These are phyloP conservation scores for Augiades crinisus DNA, from an alignment of 2,888 invertebrate genomes.

Conservation along the genomic window DNA sequence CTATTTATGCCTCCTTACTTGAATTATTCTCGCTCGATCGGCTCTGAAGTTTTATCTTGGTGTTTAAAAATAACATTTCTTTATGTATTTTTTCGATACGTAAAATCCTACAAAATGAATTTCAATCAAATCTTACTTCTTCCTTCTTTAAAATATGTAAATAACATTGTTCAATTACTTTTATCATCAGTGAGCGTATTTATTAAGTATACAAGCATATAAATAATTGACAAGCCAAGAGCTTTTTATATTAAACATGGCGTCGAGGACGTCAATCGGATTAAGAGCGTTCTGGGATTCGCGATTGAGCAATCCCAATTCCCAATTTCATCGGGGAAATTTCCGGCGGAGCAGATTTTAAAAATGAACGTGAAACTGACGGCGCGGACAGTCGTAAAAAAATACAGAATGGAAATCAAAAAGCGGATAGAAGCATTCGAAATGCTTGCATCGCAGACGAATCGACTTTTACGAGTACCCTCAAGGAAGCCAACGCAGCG, in stretches of 20 bases:
- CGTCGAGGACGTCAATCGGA: conserved; percentile 1
- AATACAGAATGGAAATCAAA: conserved; percentile 15
- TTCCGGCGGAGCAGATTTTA: conserved; percentile 13
- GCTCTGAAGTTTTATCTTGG: too few species aligned
- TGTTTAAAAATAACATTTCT: too few species aligned
- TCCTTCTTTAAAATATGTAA: too few species aligned
- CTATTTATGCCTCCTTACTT: too few species aligned
- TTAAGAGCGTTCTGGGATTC: conserved; percentile 1
- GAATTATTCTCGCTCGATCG: too few species aligned
- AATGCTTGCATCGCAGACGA: conserved; percentile 14
- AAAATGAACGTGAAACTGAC: conserved; percentile 12
- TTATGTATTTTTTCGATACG: too few species aligned
- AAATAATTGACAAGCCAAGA: not conserved
- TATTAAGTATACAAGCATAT: too few species aligned
- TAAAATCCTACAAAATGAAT: too few species aligned
- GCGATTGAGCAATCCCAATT: conserved; percentile 16
- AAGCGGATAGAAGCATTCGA: not conserved
- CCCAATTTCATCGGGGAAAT: conserved; percentile 11
- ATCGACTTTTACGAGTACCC: conserved; percentile 14
- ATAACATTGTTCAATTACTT: too few species aligned
- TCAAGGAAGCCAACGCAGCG: conserved; percentile 5
- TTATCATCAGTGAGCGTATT: too few species aligned
- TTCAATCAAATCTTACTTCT: too few species aligned
- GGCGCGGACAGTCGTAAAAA: conserved; percentile 7
- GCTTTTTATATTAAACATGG: not conserved